These are phyloP conservation scores for Bicyclus anynana DNA, from an alignment of 1,140 invertebrate genomes.

Conservation along the genomic window DNA sequence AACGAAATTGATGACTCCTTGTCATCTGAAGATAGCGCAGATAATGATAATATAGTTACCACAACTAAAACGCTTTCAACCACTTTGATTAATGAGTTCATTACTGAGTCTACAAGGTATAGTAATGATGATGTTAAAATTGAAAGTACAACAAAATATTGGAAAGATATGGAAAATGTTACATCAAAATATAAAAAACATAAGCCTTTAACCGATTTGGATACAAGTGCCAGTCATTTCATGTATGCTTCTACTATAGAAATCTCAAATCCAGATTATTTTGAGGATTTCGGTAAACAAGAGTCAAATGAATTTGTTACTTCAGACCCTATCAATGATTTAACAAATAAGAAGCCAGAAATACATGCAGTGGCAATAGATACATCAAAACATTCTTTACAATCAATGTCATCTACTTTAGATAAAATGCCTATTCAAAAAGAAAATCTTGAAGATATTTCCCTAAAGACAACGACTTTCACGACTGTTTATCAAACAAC, in stretches of 20 bases:
- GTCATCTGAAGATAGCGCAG: background rate
- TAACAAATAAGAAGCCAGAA: conserved; percentile 13
- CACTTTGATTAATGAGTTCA: background rate
- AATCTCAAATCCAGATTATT: conserved; percentile 27
- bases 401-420: conserved; percentile 34
- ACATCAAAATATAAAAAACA: background rate
- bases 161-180: background rate
- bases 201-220: conserved; percentile 2
- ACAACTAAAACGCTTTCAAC: background rate
- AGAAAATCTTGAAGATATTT: background rate
- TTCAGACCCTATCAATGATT: conserved; percentile 21
- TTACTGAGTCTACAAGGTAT: background rate
- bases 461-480: background rate
- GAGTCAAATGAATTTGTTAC: conserved; percentile 28
- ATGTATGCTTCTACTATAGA: conserved; percentile 40
- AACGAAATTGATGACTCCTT: background rate
- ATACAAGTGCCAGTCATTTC: conserved; percentile 29
- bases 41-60: background rate
- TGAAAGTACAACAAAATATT: background rate
- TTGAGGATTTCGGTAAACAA: conserved; percentile 20
- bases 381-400: conserved; percentile 16
- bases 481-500: background rate
- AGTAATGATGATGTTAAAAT: background rate
- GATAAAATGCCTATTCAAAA: conserved; percentile 13
- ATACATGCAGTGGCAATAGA: conserved; percentile 9